Evolutionary conservation across 1,140 invertebrate genomes (phyloP).

Genomic region (Calliopsis andreniformis): DNA sequence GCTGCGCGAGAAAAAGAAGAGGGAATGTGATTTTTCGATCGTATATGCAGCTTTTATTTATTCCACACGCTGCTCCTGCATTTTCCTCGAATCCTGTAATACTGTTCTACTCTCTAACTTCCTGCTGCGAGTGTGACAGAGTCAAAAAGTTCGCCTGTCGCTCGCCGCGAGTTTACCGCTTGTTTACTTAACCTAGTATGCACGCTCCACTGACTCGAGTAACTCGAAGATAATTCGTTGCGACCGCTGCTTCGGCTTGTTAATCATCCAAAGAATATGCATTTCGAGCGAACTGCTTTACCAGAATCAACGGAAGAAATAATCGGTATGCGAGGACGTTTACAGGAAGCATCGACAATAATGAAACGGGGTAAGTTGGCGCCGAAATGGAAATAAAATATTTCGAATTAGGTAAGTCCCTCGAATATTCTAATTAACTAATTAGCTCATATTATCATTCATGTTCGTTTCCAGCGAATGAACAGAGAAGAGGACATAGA

Average conservation of each 20-base stretch:
- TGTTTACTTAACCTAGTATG: conserved; percentile 32
- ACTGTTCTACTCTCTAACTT: neutral
- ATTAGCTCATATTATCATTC: too few species aligned
- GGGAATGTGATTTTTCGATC: neutral
- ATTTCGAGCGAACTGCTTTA: neutral
- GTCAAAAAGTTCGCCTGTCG: neutral
- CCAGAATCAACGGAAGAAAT: neutral
- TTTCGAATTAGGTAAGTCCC: too few species aligned
- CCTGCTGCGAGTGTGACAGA: too few species aligned
- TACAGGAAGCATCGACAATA: too few species aligned
- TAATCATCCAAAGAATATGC: conserved; percentile 7
- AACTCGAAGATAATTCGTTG: conserved; percentile 4
- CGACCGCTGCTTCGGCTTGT: neutral
- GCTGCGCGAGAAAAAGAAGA: neutral
- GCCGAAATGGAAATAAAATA: too few species aligned
- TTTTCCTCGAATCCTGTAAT: neutral
- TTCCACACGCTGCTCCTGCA: neutral
- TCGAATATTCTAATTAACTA: too few species aligned
- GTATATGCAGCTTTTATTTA: neutral
- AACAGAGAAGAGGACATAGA: too few species aligned
- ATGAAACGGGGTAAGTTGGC: too few species aligned
- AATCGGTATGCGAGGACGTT: neutral
- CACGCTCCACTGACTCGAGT: neutral
- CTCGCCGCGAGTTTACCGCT: neutral
- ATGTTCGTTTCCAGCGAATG: too few species aligned